phyloP scores from a whole-genome alignment of 2,888 invertebrate species.

The Protonemura montana region DNA sequence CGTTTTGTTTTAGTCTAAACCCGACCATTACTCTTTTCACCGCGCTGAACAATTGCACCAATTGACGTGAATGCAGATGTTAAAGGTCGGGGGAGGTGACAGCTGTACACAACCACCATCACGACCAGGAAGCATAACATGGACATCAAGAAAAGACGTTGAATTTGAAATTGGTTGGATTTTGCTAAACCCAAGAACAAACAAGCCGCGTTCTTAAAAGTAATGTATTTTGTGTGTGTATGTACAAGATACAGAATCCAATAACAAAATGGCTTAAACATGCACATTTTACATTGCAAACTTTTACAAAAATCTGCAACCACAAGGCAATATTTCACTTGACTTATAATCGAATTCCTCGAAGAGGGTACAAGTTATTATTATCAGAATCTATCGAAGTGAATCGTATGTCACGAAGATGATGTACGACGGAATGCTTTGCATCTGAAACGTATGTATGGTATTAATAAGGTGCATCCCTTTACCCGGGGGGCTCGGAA shows the following conservation, averaged over 20 bases:
- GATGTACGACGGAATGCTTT: neutral
- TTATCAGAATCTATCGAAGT: neutral
- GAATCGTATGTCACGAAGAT: neutral
- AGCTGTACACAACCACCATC: neutral
- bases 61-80: neutral
- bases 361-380: neutral
- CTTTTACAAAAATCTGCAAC: neutral
- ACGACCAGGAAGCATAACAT: neutral
- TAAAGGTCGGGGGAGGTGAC: neutral
- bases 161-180: neutral
- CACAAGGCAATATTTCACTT: neutral
- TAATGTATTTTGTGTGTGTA: neutral
- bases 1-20: neutral
- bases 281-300: neutral
- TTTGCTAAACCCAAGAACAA: neutral
- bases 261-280: neutral
- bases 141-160: neutral
- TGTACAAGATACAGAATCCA: neutral
- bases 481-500: neutral
- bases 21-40: conserved; percentile 34
- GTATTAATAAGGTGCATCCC: neutral
- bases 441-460: neutral
- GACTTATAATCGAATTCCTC: neutral
- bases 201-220: too few species aligned
- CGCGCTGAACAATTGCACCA: neutral